Conservation (phyloP, 64 coral and sea anemone species). For the Exaiptasia diaphana region DNA sequence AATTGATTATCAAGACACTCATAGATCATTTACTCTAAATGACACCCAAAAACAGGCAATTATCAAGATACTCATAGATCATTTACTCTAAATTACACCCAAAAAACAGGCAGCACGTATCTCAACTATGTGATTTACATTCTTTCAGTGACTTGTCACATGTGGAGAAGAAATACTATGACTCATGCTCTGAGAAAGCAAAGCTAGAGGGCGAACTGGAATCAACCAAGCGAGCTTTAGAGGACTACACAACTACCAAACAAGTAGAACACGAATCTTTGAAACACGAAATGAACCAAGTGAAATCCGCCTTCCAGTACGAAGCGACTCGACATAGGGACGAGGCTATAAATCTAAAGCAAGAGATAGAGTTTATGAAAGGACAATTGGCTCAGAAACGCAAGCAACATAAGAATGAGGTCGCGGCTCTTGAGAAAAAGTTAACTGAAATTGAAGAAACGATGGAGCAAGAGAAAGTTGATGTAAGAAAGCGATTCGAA, state of each 20-base stretch:
- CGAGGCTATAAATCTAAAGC: constrained; percentile 32
- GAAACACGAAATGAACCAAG: constrained; percentile 35
- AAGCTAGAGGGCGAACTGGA: constrained; percentile 77
- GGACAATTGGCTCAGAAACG: constrained; percentile 15
- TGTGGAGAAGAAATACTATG: constrained; percentile 56
- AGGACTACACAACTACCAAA: constrained; percentile 18
- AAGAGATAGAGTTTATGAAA: constrained; percentile 38
- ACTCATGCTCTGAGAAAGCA: constrained; percentile 64
- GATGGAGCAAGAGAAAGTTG: constrained; percentile 10
- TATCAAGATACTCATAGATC: no score
- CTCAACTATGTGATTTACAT: neutral
- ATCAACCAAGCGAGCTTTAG: constrained; percentile 38
- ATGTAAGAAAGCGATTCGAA: constrained; percentile 18
- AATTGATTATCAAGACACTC: no score
- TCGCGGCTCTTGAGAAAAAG: constrained; percentile 43
- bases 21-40: no score
- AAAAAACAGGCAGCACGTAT: no score
- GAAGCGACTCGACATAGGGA: constrained; percentile 53
- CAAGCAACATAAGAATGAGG: constrained; percentile 38
- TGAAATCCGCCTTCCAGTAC: constrained; percentile 34
- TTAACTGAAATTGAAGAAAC: constrained; percentile 41
- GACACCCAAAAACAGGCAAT: no score
- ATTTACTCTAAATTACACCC: no score
- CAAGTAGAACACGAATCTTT: constrained; percentile 46
- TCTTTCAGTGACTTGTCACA: constrained; percentile 20